These are phyloP conservation scores for Lydus trimaculatus DNA, from an alignment of 2,888 invertebrate genomes.

Conservation along the genomic window DNA sequence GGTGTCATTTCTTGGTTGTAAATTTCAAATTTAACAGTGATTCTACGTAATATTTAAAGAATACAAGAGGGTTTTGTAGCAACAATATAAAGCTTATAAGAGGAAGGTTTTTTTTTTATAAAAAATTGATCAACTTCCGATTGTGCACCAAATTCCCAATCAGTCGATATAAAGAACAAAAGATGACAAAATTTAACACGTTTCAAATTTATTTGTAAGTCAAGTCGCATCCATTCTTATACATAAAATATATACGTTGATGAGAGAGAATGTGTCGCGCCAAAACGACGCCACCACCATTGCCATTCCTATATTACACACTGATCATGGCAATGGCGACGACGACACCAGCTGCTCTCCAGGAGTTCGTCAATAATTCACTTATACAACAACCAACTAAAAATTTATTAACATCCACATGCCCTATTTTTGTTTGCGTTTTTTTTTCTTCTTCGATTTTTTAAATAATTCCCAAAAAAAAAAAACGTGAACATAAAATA, in stretches of 20 bases:
- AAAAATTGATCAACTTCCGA: neutral
- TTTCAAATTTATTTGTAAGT: conserved; percentile 40
- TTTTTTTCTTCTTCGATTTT: too few relatives aligned
- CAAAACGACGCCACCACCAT: conserved; percentile 12
- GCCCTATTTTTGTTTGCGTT: neutral
- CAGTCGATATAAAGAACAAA: conserved; percentile 5
- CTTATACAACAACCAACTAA: neutral
- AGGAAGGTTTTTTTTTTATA: neutral
- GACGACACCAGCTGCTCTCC: conserved; percentile 32
- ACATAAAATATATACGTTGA: conserved; percentile 40
- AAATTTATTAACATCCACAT: neutral
- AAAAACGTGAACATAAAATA: neutral
- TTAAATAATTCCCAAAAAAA: too few relatives aligned
- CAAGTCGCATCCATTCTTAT: conserved; percentile 47
- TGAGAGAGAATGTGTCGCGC: neutral
- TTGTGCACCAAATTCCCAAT: conserved; percentile 1
- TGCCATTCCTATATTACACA: neutral
- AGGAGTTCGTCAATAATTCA: conserved; percentile 31
- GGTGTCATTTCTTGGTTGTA: neutral
- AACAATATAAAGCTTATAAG: neutral
- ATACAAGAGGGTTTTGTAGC: neutral
- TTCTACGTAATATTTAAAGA: neutral
- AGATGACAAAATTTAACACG: neutral
- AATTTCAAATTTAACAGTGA: neutral
- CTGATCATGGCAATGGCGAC: neutral